Base-by-base conservation (phyloP, 2,797 vertebrate species). In the Distichodus sexfasciatus region DNA sequence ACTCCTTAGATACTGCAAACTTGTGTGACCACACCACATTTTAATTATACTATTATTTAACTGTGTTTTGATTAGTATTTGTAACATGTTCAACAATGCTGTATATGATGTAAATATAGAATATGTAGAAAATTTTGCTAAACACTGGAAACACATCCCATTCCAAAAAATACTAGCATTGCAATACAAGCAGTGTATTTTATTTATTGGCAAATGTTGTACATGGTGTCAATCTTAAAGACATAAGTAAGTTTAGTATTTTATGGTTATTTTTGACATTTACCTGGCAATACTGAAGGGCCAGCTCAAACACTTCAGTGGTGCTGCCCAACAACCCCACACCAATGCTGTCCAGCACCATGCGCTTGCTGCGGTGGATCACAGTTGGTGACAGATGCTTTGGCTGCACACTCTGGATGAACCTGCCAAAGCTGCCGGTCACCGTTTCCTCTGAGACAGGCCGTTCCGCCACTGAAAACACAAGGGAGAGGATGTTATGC, bases 321-420 rank as follows among this genome's bases (percentile, higher is more conserved):
- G 89, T 94, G 87, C 91, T 94, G 53, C 94, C 94, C 51, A 95
- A 79, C 0, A 96, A 83, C 29, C 94, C 94, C 1, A 95, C 94
- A 0, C 94, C 94, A 0, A 95, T 87, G 87, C 85, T 95, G 87
- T 96, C 94, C 3, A 95, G 85, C 76, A 95, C 89, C 94, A 95
- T 96, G 54, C 94, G 90, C 75, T 95, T 95, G 79, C 94, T 95
- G 35, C 93, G 87, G n/a, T 87, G 85, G 12, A 91, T 71, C 65
- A 93, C 90, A 0, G 77, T 74, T 0, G 88, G 76, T 2, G 93
- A 90, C 71, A 95, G 77, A 23, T 92, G 91, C 51, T 87, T 85
- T 0, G 92, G 87, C 31, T 71, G 83, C 0, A 89, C 79, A 0
- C 81, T 85, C 0, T 85, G 85, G 83, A 96, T 91, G 81, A 96